A percentile compares a stretch with the other conserved stretches of the same genome.
Evolutionary conservation across 2,797 vertebrate species (phyloP).

Genomic region (Numenius phaeopus): DNA sequence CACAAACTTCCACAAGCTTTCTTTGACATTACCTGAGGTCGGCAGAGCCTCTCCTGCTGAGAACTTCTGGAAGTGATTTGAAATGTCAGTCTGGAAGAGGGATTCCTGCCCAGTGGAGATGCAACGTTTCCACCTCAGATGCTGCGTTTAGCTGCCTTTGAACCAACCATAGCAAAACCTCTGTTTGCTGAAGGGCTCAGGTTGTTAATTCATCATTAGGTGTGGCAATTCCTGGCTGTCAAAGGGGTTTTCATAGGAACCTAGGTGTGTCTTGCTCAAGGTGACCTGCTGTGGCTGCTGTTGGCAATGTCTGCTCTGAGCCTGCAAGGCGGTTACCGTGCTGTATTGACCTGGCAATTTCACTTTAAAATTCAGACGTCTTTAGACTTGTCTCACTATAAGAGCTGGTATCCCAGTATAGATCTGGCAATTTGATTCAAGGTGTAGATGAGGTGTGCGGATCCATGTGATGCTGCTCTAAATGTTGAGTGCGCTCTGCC

Average conservation of each 20-base stretch:
- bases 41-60: neutral
- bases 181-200: neutral
- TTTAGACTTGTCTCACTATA: neutral
- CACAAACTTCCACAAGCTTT: neutral
- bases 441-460: neutral
- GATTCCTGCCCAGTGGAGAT: neutral
- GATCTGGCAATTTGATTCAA: neutral
- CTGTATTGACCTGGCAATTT: neutral
- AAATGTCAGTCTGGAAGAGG: neutral
- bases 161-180: rapidly evolving
- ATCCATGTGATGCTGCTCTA: neutral
- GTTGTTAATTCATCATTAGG: neutral
- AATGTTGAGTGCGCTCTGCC: neutral
- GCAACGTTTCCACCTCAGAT: neutral
- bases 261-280: neutral
- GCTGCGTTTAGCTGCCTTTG: neutral
- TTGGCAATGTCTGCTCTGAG: neutral
- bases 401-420: neutral
- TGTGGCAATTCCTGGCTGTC: neutral
- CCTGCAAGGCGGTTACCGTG: rapidly evolving
- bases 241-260: neutral
- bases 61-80: neutral
- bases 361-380: too few relatives aligned
- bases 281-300: neutral
- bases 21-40: neutral